Base-by-base conservation (phyloP, 2,797 vertebrate genomes). In the Rhinophrynus dorsalis region DNA sequence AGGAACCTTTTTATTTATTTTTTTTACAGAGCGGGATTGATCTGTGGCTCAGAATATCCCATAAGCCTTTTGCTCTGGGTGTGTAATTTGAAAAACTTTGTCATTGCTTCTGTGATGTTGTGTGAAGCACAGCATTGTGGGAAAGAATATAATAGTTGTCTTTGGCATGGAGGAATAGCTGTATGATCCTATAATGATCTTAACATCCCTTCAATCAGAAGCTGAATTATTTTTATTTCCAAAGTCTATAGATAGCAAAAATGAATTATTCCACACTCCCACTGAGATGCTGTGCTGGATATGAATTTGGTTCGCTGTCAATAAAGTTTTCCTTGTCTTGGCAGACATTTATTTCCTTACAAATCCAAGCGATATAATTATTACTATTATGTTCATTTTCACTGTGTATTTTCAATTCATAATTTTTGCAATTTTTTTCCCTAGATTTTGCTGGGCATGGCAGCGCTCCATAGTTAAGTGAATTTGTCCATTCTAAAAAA, bases 141-240 rank as follows among this genome's bases (percentile, higher is more conserved):
- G 78, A 74, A 60, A 30, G 44, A 29, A 51, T n/a, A 27, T 18
- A 52, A 52, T 27, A 32, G 38, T 44, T 17, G 88, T 95, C 94
- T 98, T 98, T 97, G 96, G 96, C 93, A 90, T 94, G 94, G 91
- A 85, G 91, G 91, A 86, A 92, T 92, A 91, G 95, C 94, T 95
- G 94, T 91, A 90, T 84, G 85, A 75, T 42, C 75, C 75, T 72
- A 42, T 70, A 59, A 63, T 40, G 30, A 63, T 70, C 57, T 24
- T 69, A 51, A 38, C 35, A 21, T 44, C 67, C 67, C 59, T 56
- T 57, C 42, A 56, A 35, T 35, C 57, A 30, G 11, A 52, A 52
- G 13, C 27, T 7, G 50, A 15, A n/a, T n/a, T n/a, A n/a, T n/a
- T 45, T 45, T 45, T 3, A 18, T 45, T n/a, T 74, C 55, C 61